Conservation (phyloP, 2,113 vertebrate genomes). For the Drymodes brunneopygia region DNA sequence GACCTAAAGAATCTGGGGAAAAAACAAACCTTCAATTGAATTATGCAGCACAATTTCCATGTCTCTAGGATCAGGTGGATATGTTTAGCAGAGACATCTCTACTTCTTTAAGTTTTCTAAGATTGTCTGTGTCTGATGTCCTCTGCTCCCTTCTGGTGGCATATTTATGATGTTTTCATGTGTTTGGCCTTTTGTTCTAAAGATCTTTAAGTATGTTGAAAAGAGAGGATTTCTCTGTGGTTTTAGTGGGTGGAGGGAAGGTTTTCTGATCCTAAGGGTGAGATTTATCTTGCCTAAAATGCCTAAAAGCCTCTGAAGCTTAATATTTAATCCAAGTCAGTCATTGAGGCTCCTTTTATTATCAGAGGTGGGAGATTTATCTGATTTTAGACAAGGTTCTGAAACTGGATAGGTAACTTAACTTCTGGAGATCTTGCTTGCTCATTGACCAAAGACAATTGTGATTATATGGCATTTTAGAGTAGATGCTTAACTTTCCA, state of each 20-base stretch:
- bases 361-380: background rate
- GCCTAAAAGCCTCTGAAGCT: background rate
- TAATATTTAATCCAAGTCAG: background rate
- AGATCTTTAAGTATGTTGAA: background rate
- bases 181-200: background rate
- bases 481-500: background rate
- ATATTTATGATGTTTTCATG: background rate
- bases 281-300: background rate
- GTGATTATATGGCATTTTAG: background rate
- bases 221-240: background rate
- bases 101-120: background rate
- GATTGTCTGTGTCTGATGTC: background rate
- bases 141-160: background rate
- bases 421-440: background rate
- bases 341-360: background rate
- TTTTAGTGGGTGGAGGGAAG: background rate
- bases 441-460: background rate
- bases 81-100: background rate
- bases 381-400: background rate
- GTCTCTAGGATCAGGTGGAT: background rate
- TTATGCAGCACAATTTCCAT: background rate
- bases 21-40: rapidly evolving
- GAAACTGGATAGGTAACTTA: background rate
- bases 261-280: background rate
- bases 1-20: background rate